A percentile compares a stretch with the other conserved stretches of the same genome.
phyloP scores from a whole-genome alignment of 2,113 vertebrate genomes.

The Dendrocopos noguchii region DNA sequence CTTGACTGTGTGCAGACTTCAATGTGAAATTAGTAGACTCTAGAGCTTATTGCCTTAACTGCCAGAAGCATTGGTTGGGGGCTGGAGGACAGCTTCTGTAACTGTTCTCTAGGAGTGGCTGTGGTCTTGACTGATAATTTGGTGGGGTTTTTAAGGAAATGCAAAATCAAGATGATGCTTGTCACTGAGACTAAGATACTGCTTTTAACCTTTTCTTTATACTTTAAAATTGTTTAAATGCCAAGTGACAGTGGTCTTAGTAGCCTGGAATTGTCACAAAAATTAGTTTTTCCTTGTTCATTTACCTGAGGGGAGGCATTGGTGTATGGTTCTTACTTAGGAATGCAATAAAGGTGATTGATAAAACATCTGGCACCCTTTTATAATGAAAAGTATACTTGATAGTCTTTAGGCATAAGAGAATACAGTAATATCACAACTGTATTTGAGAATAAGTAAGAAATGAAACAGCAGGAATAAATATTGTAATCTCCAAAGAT shows the following conservation, averaged over 20 bases:
- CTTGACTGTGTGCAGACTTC: accelerated
- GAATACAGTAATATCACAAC: not conserved
- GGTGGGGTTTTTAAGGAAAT: not conserved
- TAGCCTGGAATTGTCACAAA: not conserved
- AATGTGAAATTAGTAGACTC: not conserved
- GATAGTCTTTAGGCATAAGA: not conserved
- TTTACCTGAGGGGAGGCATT: not conserved
- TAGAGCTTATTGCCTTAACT: not conserved
- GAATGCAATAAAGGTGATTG: not conserved
- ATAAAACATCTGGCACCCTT: not conserved
- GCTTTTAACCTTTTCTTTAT: not conserved
- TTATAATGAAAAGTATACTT: not conserved
- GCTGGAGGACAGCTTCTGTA: not conserved
- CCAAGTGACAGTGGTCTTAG: not conserved
- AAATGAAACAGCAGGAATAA: not conserved
- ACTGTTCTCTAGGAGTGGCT: not conserved
- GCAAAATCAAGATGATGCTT: not conserved
- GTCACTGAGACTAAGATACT: not conserved
- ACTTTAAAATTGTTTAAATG: not conserved
- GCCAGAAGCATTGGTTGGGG: not conserved
- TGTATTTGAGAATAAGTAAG: not conserved
- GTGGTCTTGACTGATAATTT: not conserved
- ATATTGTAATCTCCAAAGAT: not conserved
- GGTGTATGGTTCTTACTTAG: not conserved
- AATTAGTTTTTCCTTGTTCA: not conserved